Evolutionary conservation across 2,113 vertebrate species (phyloP), one percentile per base, ranked within the genome.

Genomic region (Atherinomorus stipes): DNA sequence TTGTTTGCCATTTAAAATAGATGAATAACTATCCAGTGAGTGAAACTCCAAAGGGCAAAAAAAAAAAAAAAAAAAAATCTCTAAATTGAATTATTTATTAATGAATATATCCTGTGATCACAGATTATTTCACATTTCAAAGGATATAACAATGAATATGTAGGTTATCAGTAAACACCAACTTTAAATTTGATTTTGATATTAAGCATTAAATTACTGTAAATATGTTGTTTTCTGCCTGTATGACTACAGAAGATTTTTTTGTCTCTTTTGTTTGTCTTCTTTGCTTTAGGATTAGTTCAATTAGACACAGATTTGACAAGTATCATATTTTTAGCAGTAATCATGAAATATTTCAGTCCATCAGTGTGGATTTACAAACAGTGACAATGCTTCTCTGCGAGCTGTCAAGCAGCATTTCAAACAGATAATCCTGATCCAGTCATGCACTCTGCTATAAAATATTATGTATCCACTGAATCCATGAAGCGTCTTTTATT

Each of bases 351-450:
- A 62, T 3, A 19, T 49, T 34, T 54, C 26, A 58, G 56, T 38
- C 7, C 11, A 16, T 60, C n/a, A 31, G 10, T 34, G n/a, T 1
- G 37, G 11, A 31, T 49, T 58, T 47, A 68, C 25, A 40, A 74
- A 62, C 31, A 56, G 13, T 37, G 1, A 13, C 25, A 25, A n/a
- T 47, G 8, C 12, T 15, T 11, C 44, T 38, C 4, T 31, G 12
- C 31, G 15, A 52, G 61, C 28, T 51, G 47, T 38, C 21, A 37
- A 10, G 22, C 13, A n/a, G 4, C 1, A 28, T 61, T 61, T 51
- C 26, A 22, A 49, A 47, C 26, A 56, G 22, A 61, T 25, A 18
- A 44, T 61, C 57, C 56, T 58, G 56, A 58, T 21, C 26, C 7
- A 38, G 53, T 56, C 16, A 31, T 34, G 26, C 53, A 19, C 16